Evolutionary conservation across 2,888 invertebrate genomes (phyloP), one percentile per base, ranked within the genome.

Genomic region (Allophyes oxyacanthae): DNA sequence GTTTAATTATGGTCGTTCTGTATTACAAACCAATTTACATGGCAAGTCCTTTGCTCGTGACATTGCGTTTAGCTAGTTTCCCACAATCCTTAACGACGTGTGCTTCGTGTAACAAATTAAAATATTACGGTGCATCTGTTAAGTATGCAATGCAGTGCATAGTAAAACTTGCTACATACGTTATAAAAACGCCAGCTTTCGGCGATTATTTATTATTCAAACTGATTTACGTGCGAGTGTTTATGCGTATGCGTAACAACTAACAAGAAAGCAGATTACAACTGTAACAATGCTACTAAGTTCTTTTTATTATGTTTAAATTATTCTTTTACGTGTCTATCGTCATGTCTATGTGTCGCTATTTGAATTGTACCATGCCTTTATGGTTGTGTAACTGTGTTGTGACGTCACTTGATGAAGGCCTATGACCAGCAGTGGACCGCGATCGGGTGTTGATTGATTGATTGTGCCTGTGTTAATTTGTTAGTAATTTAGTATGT

Each of bases 101-200:
- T 64, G 64, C 67, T 80, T 85, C 87, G 84, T 84, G 85, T 78
- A 72, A 77, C 79, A 82, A 85, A 89, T 89, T 89, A 89, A 86
- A 89, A 88, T 87, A 90, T 88, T 85, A 89, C 88, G 88, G 90
- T 88, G 85, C 80, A 82, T 77, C 70, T 70, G 81, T 81, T 87
- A 84, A 79, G 87, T 85, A 88, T 87, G 85, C 88, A 64, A 61
- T 77, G 82, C 81, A 77, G 66, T 80, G 78, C 78, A 74, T 74
- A 74, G 75, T 75, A 70, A 77, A 78, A 67, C 64, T 61, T 49
- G 13, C 30, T 72, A 65, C 69, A 70, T 66, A 69, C 78, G 68
- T 75, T 77, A 71, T 75, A 81, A 80, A 78, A 74, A 75, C 66
- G 59, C 36, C 52, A 61, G 73, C 82, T 82, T 86, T 84, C 81